Base-by-base conservation (phyloP, 2,113 vertebrate genomes). In the Misgurnus anguillicaudatus region DNA sequence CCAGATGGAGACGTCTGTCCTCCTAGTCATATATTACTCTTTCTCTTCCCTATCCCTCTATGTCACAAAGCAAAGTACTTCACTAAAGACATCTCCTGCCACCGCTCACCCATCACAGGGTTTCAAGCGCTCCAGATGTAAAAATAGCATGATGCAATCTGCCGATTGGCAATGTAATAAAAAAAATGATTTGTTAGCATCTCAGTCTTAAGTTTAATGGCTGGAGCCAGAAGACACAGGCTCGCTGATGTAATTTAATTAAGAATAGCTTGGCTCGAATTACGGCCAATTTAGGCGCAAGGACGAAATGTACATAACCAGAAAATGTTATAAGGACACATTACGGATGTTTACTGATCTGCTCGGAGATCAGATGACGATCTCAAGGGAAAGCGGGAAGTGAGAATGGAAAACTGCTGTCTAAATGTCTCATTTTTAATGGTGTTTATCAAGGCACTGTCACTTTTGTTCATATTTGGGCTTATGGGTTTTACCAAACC, bases 251-350 rank as follows among this genome's bases (percentile, higher is more conserved):
- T 69, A 84, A 84, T 84, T 19, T 41, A 81, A 81, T 84, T 68
- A 81, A 67, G 75, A 79, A 79, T 65, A 38, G 17, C 71, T 63
- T 53, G 41, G 19, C 79, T 81, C 69, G 41, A 77, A 78, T 84
- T 81, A 84, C 75, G 14, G 53, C 55, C 79, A 64, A 81, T 78
- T 81, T 64, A 65, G 70, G 19, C 64, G 9, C 78, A 78, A 78
- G 69, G 79, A 81, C 68, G 65, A 75, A 81, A 84, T 68, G 78
- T 64, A 64, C 69, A 16, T 74, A 42, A 66, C 10, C 53, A 47
- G 24, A 45, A 61, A 77, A 62, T 70, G 58, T 78, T 64, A 31
- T 78, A 73, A 69, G 63, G 53, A 47, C 21, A 47, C 69, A 75
- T 79, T 57, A 57, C 16, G 58, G 70, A 1, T 16, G 53, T 57